These are phyloP conservation scores for Drosophila jambulina DNA, from an alignment of 1,140 invertebrate genomes.

Conservation along the genomic window DNA sequence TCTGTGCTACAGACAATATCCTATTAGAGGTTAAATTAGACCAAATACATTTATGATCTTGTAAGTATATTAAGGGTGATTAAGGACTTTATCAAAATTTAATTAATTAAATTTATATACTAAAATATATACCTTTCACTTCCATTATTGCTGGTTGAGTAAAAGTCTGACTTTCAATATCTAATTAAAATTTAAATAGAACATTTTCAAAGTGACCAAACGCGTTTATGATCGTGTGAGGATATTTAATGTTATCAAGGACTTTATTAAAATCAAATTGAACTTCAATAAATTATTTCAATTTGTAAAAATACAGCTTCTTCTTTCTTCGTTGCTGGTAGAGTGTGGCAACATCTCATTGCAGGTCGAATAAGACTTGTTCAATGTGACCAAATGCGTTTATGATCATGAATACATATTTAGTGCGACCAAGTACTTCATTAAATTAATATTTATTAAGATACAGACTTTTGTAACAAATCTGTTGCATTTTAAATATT, in stretches of 20 bases:
- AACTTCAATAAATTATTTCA: neutral
- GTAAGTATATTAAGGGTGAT: neutral
- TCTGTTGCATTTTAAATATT: neutral
- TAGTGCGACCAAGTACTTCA: neutral
- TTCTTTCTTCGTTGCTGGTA: conserved; percentile 7
- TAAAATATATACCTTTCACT: too few species aligned
- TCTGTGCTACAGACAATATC: neutral
- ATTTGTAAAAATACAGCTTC: too few species aligned
- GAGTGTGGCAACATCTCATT: neutral
- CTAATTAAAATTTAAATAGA: too few species aligned
- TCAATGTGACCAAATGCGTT: conserved; percentile 14
- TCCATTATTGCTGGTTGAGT: too few species aligned
- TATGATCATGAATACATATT: neutral
- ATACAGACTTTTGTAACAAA: neutral
- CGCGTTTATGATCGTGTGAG: neutral
- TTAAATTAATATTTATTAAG: neutral
- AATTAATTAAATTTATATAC: too few species aligned
- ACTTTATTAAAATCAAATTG: neutral
- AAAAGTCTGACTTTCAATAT: too few species aligned
- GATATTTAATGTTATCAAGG: neutral
- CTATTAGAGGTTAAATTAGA: neutral
- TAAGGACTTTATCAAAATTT: neutral
- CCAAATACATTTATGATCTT: neutral
- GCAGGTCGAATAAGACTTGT: neutral
- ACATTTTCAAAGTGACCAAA: too few species aligned